Percentiles rank a stretch among this genome's conserved stretches.
phyloP scores from a whole-genome alignment of 2,888 invertebrate species.

The Limnephilus marmoratus region DNA sequence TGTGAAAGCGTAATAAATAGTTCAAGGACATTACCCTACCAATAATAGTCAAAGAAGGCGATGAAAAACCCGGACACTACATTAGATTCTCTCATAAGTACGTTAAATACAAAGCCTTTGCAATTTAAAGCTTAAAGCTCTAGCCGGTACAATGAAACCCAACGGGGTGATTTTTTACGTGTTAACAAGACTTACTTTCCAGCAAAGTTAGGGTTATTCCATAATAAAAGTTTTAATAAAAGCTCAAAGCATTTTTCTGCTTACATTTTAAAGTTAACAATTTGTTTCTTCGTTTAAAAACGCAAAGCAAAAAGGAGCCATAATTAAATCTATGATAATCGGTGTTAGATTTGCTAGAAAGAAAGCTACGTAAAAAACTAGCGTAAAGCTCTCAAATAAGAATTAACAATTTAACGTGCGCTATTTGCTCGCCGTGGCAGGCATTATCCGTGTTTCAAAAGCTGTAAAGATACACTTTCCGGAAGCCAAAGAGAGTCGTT shows the following conservation, averaged over 20 bases:
- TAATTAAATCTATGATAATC: not conserved
- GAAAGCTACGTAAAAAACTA: not conserved
- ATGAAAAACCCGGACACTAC: not conserved
- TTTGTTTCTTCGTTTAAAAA: not conserved
- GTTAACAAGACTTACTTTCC: constrained; percentile 62
- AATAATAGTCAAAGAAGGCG: not conserved
- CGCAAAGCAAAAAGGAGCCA: not conserved
- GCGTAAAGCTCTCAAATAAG: not conserved
- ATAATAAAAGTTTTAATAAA: constrained; percentile 65
- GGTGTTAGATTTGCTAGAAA: not conserved
- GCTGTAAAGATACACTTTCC: not conserved
- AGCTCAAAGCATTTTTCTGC: constrained; percentile 22
- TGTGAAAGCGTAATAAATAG: not conserved
- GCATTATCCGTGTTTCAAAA: not conserved
- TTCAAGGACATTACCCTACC: not conserved
- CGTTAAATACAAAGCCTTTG: not conserved
- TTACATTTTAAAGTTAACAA: not conserved
- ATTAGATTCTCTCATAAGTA: not conserved
- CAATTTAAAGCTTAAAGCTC: not conserved
- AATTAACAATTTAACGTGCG: not conserved
- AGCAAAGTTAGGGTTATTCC: constrained; percentile 62
- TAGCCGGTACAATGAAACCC: constrained; percentile 18
- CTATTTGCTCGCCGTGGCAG: not conserved
- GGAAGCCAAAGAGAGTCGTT: not conserved
- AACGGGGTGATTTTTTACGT: constrained; percentile 11